These are phyloP conservation scores for Heliconius hermathena DNA, from an alignment of 1,140 invertebrate species.

Conservation along the genomic window DNA sequence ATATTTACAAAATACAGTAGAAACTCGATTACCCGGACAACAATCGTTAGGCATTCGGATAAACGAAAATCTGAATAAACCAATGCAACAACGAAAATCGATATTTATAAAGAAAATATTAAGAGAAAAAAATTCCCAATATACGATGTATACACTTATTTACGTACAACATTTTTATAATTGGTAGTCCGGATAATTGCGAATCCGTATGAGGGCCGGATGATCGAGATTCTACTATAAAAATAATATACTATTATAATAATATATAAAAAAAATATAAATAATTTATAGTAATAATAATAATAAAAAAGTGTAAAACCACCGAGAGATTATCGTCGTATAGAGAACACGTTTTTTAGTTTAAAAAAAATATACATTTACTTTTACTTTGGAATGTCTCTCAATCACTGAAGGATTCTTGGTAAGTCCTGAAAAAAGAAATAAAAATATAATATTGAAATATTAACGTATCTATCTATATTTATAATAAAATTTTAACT, in stretches of 20 bases:
- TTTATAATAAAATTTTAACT: too few relatives aligned
- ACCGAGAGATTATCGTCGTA: conserved; percentile 65
- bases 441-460: background rate
- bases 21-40: background rate
- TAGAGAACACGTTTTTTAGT: conserved; percentile 50
- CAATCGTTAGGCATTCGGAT: too few relatives aligned
- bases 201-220: too few relatives aligned
- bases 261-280: conserved; percentile 30
- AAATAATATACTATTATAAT: too few relatives aligned
- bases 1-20: conserved; percentile 35
- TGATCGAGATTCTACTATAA: too few relatives aligned
- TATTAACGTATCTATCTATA: background rate
- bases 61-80: too few relatives aligned
- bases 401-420: conserved; percentile 70
- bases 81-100: too few relatives aligned
- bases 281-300: conserved; percentile 4
- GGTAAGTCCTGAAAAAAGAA: conserved; percentile 64
- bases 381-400: conserved; percentile 69
- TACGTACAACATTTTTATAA: too few relatives aligned
- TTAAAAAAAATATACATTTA: conserved; percentile 43
- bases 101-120: too few relatives aligned
- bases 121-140: too few relatives aligned
- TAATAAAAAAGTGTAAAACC: conserved; percentile 27
- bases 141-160: too few relatives aligned
- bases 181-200: too few relatives aligned